Conservation (phyloP, 2,797 vertebrate genomes). For the Takifugu ocellatus region DNA sequence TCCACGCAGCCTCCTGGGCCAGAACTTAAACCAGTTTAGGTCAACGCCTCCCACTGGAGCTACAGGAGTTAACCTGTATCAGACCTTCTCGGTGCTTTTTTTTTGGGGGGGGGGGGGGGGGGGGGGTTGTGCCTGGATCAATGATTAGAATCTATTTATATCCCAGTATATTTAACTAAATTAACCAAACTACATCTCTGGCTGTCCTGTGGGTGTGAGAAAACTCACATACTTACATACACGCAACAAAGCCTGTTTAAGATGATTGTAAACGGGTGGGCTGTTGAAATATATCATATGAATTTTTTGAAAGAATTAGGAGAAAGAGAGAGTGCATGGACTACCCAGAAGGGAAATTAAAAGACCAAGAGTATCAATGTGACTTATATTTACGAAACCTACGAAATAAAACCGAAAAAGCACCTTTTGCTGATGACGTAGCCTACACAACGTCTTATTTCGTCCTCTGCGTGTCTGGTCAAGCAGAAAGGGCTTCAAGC, state of each 20-base stretch:
- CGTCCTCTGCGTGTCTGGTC: constrained; percentile 25
- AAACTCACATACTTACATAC: no score
- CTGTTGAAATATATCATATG: no score
- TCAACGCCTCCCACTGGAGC: constrained; percentile 26
- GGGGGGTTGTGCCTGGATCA: neutral
- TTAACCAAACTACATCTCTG: no score
- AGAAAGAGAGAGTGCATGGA: no score
- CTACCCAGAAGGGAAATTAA: no score
- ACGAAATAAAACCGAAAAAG: no score
- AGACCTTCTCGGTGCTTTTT: constrained; percentile 7
- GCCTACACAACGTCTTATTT: constrained; percentile 25
- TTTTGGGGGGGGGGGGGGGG: neutral
- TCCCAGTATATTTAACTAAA: no score
- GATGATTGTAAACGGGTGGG: no score
- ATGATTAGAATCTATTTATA: neutral
- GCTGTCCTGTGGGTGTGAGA: no score
- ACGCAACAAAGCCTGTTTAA: no score
- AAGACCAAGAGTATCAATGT: no score
- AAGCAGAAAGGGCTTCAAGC: constrained; percentile 44
- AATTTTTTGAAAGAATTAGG: neutral
- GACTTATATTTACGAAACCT: no score
- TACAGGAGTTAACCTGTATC: constrained; percentile 27
- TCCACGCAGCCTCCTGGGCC: constrained; percentile 31
- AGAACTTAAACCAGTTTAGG: constrained; percentile 45
- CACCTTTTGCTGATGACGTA: neutral